Percentiles rank a stretch among this genome's conserved stretches.
These are phyloP conservation scores for Scaptodrosophila lebanonensis DNA, from an alignment of 1,140 invertebrate genomes.

Conservation along the genomic window DNA sequence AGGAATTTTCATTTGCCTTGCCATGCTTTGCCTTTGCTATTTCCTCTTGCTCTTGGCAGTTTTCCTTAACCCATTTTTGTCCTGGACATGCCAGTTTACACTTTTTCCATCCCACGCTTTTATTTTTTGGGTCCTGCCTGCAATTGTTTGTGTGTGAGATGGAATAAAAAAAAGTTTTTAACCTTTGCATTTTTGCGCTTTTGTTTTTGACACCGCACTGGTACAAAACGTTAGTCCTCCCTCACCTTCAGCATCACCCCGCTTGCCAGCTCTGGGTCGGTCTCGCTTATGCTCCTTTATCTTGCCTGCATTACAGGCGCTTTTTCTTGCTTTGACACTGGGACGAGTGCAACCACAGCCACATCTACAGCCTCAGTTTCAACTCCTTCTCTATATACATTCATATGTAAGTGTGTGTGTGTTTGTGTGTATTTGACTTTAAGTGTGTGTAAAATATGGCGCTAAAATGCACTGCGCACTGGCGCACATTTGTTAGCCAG, in stretches of 20 bases:
- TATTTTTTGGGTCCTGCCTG: too few relatives aligned
- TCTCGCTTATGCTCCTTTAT: constrained; percentile 28
- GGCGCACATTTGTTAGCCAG: constrained; percentile 46
- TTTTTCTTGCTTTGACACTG: constrained; percentile 55
- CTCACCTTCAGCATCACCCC: neutral
- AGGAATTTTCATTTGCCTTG: constrained; percentile 8
- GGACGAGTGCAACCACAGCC: constrained; percentile 26
- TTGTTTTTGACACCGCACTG: constrained; percentile 63
- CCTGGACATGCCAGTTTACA: neutral
- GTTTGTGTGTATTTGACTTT: constrained; percentile 59
- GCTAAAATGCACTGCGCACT: constrained; percentile 61
- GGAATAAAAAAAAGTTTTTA: constrained; percentile 47
- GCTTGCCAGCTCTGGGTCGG: constrained; percentile 34
- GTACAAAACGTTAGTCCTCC: constrained; percentile 19
- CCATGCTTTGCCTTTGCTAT: constrained; percentile 35
- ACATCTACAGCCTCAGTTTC: neutral
- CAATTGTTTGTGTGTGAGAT: neutral
- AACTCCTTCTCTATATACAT: neutral
- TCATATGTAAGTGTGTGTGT: constrained; percentile 3
- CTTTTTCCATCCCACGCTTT: constrained; percentile 21
- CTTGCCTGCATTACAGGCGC: constrained; percentile 53
- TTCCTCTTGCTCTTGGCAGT: constrained; percentile 31
- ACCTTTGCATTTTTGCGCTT: too few relatives aligned
- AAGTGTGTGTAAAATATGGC: constrained; percentile 74
- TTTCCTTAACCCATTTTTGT: constrained; percentile 48